phyloP scores from a whole-genome alignment of 2,888 invertebrate genomes.

The Orchesella flavescens region DNA sequence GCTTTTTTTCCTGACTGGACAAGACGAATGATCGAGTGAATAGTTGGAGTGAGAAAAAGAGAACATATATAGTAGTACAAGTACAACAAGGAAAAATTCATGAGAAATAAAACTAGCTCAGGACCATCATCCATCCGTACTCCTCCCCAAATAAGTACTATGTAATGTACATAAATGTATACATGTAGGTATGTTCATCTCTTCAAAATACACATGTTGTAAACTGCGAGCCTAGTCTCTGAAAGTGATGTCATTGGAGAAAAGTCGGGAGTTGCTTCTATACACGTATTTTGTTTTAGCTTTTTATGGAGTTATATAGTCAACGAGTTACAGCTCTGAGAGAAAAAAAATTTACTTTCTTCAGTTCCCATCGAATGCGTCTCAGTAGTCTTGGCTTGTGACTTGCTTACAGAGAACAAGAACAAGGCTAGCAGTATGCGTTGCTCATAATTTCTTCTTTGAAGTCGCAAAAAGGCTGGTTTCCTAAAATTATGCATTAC shows the following conservation, averaged over 20 bases:
- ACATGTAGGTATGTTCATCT: neutral
- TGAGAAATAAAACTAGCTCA: neutral
- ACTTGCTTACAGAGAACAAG: too few relatives aligned
- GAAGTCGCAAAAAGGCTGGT: too few relatives aligned
- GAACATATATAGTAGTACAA: slow-evolving; percentile 16
- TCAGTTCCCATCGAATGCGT: too few relatives aligned
- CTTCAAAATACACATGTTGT: neutral
- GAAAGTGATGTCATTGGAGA: neutral
- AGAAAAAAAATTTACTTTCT: too few relatives aligned
- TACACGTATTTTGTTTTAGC: too few relatives aligned
- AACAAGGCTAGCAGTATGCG: too few relatives aligned
- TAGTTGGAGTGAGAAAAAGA: neutral
- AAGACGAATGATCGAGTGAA: neutral
- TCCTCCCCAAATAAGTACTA: neutral
- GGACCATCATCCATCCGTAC: neutral
- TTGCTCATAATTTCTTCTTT: too few relatives aligned
- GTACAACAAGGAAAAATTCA: slow-evolving; percentile 15
- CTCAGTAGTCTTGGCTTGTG: too few relatives aligned
- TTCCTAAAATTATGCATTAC: too few relatives aligned
- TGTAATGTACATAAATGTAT: neutral
- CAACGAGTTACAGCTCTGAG: too few relatives aligned
- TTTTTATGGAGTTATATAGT: too few relatives aligned
- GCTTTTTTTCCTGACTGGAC: slow-evolving; percentile 1
- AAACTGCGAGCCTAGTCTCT: too few relatives aligned
- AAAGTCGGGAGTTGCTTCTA: neutral